These are phyloP conservation scores for Melanocharis versteri DNA, from an alignment of 2,113 vertebrate genomes.

Conservation along the genomic window DNA sequence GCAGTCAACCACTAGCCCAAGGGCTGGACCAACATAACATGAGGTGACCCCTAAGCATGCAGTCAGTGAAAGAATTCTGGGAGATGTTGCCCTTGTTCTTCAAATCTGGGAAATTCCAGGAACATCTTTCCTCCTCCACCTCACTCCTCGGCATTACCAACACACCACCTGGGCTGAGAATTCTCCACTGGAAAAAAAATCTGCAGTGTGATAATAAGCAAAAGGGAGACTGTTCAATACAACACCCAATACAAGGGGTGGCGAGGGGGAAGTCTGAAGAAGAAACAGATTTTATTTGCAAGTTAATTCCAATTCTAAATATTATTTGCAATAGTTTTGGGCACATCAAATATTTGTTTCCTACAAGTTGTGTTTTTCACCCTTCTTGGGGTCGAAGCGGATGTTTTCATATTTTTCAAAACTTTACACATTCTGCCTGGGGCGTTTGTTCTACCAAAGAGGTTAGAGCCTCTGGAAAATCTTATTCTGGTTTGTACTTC, in stretches of 20 bases:
- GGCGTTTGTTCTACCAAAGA: not conserved
- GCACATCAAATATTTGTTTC: not conserved
- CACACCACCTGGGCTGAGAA: not conserved
- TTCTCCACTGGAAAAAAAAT: not conserved
- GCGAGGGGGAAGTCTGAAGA: not conserved
- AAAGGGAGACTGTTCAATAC: not conserved
- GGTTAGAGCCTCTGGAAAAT: not conserved
- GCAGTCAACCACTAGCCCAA: not conserved
- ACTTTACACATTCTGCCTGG: not conserved
- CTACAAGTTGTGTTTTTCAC: not conserved
- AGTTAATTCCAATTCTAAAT: too few species aligned
- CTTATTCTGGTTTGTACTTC: not conserved
- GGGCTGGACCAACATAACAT: not conserved
- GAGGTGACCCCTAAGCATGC: rapidly evolving
- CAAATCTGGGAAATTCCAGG: not conserved
- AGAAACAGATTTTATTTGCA: not conserved
- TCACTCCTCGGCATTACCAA: not conserved
- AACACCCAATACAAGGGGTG: not conserved
- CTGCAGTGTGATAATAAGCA: not conserved
- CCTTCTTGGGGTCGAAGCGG: not conserved
- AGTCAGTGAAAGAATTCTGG: not conserved
- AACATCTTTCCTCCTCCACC: not conserved
- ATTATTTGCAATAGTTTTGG: not conserved
- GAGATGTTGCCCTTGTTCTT: not conserved
- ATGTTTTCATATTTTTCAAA: not conserved